A percentile compares a stretch with the other conserved stretches of the same genome.
phyloP scores from a whole-genome alignment of 2,113 vertebrate genomes.

The Pyxicephalus adspersus region DNA sequence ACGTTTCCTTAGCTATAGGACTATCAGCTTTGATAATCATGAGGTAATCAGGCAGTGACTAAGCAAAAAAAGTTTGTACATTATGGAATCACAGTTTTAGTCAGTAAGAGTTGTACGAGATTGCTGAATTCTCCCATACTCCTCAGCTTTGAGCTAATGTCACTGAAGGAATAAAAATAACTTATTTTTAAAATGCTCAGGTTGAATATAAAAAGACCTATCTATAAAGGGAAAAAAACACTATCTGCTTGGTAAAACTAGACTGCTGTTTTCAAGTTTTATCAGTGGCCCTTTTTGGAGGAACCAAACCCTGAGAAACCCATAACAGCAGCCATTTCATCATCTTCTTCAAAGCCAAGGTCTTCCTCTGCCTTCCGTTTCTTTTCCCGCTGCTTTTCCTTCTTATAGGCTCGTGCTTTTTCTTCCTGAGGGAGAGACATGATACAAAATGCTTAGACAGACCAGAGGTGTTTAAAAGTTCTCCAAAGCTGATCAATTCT shows the following conservation, averaged over 20 bases:
- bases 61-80: constrained; percentile 1
- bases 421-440: constrained; percentile 81
- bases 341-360: constrained; percentile 90
- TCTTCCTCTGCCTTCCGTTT: constrained; percentile 93
- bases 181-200: constrained; percentile 24
- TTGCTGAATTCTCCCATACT: not conserved
- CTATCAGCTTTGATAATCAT: constrained; percentile 2
- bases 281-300: constrained; percentile 93
- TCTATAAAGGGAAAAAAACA: not conserved
- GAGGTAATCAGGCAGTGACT: not conserved
- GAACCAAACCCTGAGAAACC: constrained; percentile 96
- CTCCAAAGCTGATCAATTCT: too few relatives aligned
- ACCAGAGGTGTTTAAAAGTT: too few relatives aligned
- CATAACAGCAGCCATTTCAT: constrained; percentile 98
- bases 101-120: constrained; percentile 1
- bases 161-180: not conserved
- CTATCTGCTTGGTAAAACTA: not conserved
- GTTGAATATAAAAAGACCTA: constrained; percentile 35
- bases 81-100: constrained; percentile 44
- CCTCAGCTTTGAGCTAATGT: not conserved
- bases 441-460: not conserved
- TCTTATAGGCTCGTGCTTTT: constrained; percentile 97
- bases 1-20: not conserved
- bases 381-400: constrained; percentile 94
- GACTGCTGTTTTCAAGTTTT: constrained; percentile 24